phyloP scores from a whole-genome alignment of 1,140 invertebrate genomes.

The Euwallacea similis region DNA sequence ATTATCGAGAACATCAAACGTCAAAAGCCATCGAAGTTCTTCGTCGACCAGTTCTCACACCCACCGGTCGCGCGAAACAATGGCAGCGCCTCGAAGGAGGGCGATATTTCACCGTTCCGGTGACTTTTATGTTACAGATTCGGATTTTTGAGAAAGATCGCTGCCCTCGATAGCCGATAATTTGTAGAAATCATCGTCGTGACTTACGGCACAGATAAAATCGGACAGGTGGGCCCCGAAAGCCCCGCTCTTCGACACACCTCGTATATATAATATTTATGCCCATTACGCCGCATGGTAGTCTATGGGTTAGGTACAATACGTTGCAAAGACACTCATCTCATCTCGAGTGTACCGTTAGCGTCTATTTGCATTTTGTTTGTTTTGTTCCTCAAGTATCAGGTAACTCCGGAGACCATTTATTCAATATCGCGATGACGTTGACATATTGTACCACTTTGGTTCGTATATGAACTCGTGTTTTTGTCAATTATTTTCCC shows the following conservation, averaged over 20 bases:
- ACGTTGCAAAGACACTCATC: too few species aligned
- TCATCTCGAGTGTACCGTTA: slow-evolving; percentile 15
- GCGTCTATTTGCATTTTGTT: slow-evolving; percentile 31
- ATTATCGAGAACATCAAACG: too few species aligned
- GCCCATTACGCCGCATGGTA: too few species aligned
- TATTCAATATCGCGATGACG: slow-evolving; percentile 26
- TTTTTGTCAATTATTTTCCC: slow-evolving; percentile 31
- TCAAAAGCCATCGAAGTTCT: not conserved
- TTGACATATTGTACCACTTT: slow-evolving; percentile 32
- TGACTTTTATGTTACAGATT: slow-evolving; percentile 15
- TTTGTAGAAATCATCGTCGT: slow-evolving; percentile 10
- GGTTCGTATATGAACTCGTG: slow-evolving; percentile 18
- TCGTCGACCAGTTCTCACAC: slow-evolving; percentile 7
- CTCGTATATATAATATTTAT: not conserved
- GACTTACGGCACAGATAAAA: slow-evolving; percentile 1
- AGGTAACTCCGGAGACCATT: slow-evolving; percentile 27
- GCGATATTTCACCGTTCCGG: not conserved
- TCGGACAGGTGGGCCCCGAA: not conserved
- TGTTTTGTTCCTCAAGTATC: slow-evolving; percentile 32
- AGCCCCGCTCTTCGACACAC: not conserved
- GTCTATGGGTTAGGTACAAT: too few species aligned
- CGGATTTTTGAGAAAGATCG: slow-evolving; percentile 1
- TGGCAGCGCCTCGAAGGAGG: not conserved
- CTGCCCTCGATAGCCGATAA: not conserved
- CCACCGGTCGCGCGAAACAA: not conserved